phyloP scores from a whole-genome alignment of 2,113 vertebrate genomes.

The Nymphicus hollandicus region DNA sequence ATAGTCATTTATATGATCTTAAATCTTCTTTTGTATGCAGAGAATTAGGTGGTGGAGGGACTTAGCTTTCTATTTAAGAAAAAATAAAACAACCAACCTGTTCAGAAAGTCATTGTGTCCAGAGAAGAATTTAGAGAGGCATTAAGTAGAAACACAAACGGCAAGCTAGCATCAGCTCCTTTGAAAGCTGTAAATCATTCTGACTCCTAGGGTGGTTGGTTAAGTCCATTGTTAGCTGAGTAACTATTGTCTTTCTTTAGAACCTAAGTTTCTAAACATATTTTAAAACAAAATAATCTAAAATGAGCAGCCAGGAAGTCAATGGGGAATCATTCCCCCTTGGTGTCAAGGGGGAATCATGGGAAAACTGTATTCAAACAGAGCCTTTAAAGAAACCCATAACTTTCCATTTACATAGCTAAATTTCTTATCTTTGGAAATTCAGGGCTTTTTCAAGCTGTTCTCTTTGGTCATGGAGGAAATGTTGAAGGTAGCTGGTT shows the following conservation, averaged over 20 bases:
- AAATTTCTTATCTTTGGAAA: not conserved
- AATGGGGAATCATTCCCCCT: not conserved
- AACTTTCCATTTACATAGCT: not conserved
- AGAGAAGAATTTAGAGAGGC: conserved; percentile 50
- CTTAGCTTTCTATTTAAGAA: conserved; percentile 27
- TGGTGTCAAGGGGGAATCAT: not conserved
- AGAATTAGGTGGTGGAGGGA: conserved; percentile 33
- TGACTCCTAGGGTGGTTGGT: conserved; percentile 1
- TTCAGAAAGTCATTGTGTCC: conserved; percentile 50
- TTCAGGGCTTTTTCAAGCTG: not conserved
- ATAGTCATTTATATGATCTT: conserved; percentile 47
- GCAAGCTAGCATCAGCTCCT: conserved; percentile 42
- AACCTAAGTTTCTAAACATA: conserved; percentile 46
- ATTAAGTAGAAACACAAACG: conserved; percentile 63
- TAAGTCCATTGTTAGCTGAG: conserved; percentile 39
- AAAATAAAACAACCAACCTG: not conserved
- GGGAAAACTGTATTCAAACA: not conserved
- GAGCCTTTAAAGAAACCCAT: not conserved
- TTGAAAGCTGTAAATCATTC: conserved; percentile 56
- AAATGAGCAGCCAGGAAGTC: conserved; percentile 22
- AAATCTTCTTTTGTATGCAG: conserved; percentile 58
- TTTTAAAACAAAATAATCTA: conserved; percentile 30
- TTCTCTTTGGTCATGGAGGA: not conserved
- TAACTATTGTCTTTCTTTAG: conserved; percentile 41
- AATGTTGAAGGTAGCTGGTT: not conserved